Base-by-base conservation (phyloP, 2,888 invertebrate genomes). In the Tromatobia lineatoria region DNA sequence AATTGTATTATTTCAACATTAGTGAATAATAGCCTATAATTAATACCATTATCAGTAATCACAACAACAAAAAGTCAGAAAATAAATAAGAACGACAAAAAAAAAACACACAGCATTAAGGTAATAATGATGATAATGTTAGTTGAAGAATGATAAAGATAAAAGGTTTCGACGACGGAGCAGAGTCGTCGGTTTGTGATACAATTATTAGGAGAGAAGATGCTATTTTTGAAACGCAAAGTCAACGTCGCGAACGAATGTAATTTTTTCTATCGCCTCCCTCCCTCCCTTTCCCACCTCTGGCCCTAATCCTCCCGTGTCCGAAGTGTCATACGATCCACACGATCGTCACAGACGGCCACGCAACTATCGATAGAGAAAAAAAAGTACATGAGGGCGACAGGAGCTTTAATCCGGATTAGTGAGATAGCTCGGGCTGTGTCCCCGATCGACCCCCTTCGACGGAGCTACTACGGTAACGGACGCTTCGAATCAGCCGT, bases 401-500 rank as follows among this genome's bases (percentile, higher is more conserved):
- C 42, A 47, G 71, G 69, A 71, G 64, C 71, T 82, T 47, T 67
- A 47, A 77, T 71, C 47, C 71, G 77, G 45, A 82, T 71, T 71
- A 77, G 71, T 71, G 81, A 77, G 71, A 57, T 67, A 54, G 34
- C 70, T 61, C 81, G 50, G 61, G 13, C 61, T 42, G 38, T 54
- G 57, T 66, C 18, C 20, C 76, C 25, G 66, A 38, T 69, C 45
- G 25, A 23, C 23, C 29, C 52, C 78, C 54, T 61, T 69, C 67
- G 78, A 54, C 50, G 70, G 25, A 75, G 74, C 75, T 71, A 59
- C 57, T 71, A 69, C 59, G 61, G 13, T 38, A 74, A 84, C 69
- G 85, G 85, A 86, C 77, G 86, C 86, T 87, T 86, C 82, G 88
- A 89, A 88, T 88, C 88, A 88, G 89, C 88, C 85, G 91, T 91